phyloP scores from a whole-genome alignment of 2,888 invertebrate genomes.

The Entomobrya proxima region DNA sequence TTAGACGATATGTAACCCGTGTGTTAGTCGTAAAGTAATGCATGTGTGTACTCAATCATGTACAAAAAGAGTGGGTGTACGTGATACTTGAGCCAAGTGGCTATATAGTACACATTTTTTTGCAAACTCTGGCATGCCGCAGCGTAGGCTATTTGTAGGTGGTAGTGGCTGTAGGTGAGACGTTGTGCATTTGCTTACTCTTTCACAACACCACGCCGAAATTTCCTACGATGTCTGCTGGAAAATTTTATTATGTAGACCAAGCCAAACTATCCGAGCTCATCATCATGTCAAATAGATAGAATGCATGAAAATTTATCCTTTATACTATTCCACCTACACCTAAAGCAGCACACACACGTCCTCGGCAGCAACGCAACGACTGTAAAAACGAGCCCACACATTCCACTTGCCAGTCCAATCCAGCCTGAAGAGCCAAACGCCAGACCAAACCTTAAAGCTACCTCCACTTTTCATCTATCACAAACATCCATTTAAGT shows the following conservation, averaged over 20 bases:
- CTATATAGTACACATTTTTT: conserved; percentile 54
- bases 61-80: conserved; percentile 54
- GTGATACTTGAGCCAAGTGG: conserved; percentile 66
- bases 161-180: conserved; percentile 33
- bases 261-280: conserved; percentile 9
- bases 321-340: conserved; percentile 48
- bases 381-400: conserved; percentile 55
- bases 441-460: neutral
- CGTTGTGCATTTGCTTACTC: neutral
- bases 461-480: neutral
- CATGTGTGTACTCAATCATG: conserved; percentile 51
- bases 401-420: conserved; percentile 25
- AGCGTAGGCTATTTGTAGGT: conserved; percentile 27
- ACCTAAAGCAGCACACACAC: conserved; percentile 8
- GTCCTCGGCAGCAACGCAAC: conserved; percentile 26
- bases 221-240: conserved; percentile 28
- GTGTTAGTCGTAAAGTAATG: neutral
- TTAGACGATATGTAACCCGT: neutral
- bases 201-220: conserved; percentile 14
- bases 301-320: neutral
- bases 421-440: neutral
- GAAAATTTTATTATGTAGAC: conserved; percentile 22
- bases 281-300: conserved; percentile 59
- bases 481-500: no score
- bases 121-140: conserved; percentile 5